Percentiles rank a stretch among this genome's conserved stretches.
Conservation (phyloP, 2,797 vertebrate genomes). For the Chlorospingus flavigularis region DNA sequence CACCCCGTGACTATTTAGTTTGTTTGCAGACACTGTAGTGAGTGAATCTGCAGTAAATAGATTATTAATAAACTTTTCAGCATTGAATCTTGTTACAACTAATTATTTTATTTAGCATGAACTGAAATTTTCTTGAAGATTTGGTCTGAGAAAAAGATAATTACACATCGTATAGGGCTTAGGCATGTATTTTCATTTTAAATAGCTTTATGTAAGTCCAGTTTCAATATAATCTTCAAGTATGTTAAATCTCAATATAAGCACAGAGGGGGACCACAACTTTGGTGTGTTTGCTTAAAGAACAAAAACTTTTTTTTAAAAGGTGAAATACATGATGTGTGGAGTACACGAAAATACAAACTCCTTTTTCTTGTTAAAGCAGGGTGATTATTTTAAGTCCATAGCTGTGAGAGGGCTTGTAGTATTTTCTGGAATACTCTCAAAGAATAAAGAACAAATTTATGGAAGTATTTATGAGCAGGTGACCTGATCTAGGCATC, state of each 20-base stretch:
- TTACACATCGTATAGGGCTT: background rate
- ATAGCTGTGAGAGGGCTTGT: background rate
- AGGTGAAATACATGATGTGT: background rate
- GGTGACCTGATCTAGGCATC: conserved; percentile 12
- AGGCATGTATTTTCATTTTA: conserved; percentile 19
- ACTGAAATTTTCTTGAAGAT: background rate
- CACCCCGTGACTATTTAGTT: background rate
- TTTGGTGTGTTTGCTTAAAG: background rate
- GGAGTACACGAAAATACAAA: background rate
- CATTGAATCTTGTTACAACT: background rate
- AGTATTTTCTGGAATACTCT: background rate
- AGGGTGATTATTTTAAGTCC: background rate
- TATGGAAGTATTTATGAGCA: background rate
- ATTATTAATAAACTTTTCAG: conserved; percentile 35
- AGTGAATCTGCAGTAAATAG: conserved; percentile 11
- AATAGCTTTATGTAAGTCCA: background rate
- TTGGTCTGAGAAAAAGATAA: background rate
- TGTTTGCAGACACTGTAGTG: conserved; percentile 28
- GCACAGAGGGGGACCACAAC: background rate
- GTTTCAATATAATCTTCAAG: conserved; percentile 15
- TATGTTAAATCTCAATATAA: conserved; percentile 17
- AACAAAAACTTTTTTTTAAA: background rate
- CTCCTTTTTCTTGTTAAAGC: background rate
- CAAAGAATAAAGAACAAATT: background rate
- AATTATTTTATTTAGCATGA: background rate